A percentile compares a stretch with the other conserved stretches of the same genome.
Evolutionary conservation across 1,140 invertebrate genomes (phyloP).

Genomic region (Heliconius nattereri): DNA sequence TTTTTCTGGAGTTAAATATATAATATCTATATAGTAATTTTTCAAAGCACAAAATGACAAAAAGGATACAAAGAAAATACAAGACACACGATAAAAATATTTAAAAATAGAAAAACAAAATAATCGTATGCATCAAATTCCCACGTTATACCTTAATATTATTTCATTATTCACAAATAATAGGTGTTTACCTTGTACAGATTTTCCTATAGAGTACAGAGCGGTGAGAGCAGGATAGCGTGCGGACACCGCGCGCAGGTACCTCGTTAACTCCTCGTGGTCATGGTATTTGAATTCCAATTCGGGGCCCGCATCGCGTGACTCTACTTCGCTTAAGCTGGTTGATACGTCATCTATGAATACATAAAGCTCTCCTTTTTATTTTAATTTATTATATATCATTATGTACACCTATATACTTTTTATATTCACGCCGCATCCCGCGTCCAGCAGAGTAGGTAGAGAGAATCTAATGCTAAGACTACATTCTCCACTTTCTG

Average conservation of each 20-base stretch:
- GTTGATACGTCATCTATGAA: constrained; percentile 46
- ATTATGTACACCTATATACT: too few species aligned
- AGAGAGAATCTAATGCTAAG: too few species aligned
- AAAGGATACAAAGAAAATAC: background rate
- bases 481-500: too few species aligned
- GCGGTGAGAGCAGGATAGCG: constrained; percentile 92
- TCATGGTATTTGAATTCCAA: constrained; percentile 94
- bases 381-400: background rate
- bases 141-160: background rate
- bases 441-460: too few species aligned
- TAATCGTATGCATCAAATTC: background rate
- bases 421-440: too few species aligned
- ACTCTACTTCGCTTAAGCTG: constrained; percentile 57
- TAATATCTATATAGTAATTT: background rate
- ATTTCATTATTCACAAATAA: background rate
- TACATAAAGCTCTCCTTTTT: background rate
- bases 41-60: background rate
- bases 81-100: background rate
- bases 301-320: constrained; percentile 60
- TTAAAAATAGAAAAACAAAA: background rate
- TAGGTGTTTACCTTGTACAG: constrained; percentile 88
- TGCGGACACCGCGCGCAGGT: constrained; percentile 89
- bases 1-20: background rate
- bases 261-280: constrained; percentile 92
- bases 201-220: constrained; percentile 95